phyloP scores from a whole-genome alignment of 2,888 invertebrate genomes.

The Nezara viridula region DNA sequence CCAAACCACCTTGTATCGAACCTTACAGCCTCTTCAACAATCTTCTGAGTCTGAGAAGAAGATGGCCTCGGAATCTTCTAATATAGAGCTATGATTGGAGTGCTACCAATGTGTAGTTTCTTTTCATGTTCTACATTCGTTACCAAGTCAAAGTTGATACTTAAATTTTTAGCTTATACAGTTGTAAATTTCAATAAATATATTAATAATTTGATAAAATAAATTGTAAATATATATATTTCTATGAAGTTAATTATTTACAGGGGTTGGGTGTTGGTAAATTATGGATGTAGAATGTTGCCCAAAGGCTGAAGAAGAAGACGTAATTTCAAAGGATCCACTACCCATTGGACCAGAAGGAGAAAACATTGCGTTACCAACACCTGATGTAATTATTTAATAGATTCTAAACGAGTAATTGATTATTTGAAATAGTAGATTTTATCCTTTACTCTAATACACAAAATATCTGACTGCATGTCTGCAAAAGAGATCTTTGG shows the following conservation, averaged over 20 bases:
- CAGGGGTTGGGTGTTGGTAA: slow-evolving; percentile 47
- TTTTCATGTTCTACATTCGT: too few species aligned
- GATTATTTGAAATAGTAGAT: neutral
- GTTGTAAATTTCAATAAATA: too few species aligned
- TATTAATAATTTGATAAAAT: neutral
- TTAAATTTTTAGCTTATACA: too few species aligned
- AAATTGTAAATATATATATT: neutral
- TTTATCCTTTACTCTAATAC: neutral
- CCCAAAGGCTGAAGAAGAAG: neutral
- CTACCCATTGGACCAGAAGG: slow-evolving; percentile 1
- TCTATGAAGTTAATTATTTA: neutral
- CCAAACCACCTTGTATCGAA: too few species aligned
- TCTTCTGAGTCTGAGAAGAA: too few species aligned
- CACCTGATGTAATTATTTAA: slow-evolving; percentile 19
- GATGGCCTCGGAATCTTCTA: too few species aligned
- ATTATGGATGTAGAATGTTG: slow-evolving; percentile 39
- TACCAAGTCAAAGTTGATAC: too few species aligned
- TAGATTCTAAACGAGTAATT: neutral
- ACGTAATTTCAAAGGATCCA: slow-evolving; percentile 20
- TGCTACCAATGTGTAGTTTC: too few species aligned
- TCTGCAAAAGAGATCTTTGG: too few species aligned
- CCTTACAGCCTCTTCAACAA: too few species aligned
- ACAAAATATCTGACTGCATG: too few species aligned
- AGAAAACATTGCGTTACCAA: neutral
- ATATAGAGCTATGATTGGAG: too few species aligned